Evolutionary conservation across 2,797 vertebrate genomes (phyloP).

Genomic region (Nyctibius grandis): DNA sequence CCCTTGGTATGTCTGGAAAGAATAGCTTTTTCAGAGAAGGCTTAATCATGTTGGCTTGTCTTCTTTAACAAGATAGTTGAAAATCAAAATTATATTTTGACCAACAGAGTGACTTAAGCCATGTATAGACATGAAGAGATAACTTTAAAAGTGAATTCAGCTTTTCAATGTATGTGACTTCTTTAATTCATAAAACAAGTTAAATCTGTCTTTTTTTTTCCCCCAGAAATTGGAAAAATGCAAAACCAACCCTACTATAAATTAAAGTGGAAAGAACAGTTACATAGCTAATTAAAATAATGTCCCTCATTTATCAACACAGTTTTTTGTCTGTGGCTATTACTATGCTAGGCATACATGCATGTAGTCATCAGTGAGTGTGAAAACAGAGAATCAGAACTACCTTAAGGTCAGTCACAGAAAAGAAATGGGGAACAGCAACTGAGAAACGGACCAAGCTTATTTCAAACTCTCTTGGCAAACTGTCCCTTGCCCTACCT

Average conservation of each 20-base stretch:
- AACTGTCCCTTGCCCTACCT: background rate
- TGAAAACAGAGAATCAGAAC: background rate
- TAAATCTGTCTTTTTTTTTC: background rate
- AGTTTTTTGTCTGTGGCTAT: background rate
- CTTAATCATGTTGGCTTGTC: background rate
- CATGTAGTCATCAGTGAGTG: background rate
- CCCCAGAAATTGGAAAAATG: background rate
- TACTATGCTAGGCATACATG: background rate
- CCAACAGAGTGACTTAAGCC: background rate
- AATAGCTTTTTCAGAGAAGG: background rate
- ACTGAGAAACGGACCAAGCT: background rate
- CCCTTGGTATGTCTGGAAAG: background rate
- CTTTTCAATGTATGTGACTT: background rate
- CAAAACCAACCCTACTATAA: background rate
- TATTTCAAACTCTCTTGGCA: background rate
- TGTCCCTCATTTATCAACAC: background rate
- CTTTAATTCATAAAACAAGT: background rate
- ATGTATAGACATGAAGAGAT: background rate
- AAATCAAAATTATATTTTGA: background rate
- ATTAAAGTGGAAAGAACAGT: background rate
- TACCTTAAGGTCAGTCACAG: background rate
- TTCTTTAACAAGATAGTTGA: background rate
- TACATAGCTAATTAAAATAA: background rate
- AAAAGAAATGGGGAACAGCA: background rate
- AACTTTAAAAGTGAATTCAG: background rate